phyloP scores from a whole-genome alignment of 2,113 vertebrate species.

The Galbula dea region DNA sequence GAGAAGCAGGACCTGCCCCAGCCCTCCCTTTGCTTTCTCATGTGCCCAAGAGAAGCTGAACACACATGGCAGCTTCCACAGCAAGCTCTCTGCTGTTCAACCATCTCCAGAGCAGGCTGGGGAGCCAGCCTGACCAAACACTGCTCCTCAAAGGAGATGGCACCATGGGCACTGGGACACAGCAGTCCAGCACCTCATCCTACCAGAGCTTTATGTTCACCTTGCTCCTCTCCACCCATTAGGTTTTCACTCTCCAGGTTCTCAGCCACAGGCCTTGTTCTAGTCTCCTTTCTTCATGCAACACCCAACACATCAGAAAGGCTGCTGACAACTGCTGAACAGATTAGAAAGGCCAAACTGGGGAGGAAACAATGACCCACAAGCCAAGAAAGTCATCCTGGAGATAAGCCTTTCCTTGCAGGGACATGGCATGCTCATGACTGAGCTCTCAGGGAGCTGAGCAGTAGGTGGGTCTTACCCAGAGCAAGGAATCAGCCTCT shows the following conservation, averaged over 20 bases:
- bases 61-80: accelerated
- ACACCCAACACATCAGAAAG: neutral
- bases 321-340: neutral
- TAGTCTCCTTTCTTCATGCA: neutral
- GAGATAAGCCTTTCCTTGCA: neutral
- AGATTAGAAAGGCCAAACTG: neutral
- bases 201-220: neutral
- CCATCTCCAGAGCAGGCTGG: neutral
- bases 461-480: neutral
- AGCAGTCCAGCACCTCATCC: neutral
- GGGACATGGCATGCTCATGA: accelerated
- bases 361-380: neutral
- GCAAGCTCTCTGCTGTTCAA: neutral
- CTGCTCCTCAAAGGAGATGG: neutral
- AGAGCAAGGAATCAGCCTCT: neutral
- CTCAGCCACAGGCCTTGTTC: neutral
- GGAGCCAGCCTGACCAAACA: neutral
- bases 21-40: neutral
- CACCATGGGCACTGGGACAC: accelerated
- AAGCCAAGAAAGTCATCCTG: neutral
- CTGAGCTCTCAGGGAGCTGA: neutral
- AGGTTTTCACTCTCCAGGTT: neutral
- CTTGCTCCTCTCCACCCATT: neutral
- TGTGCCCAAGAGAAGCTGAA: neutral
- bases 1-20: neutral